Percentiles rank a stretch among this genome's conserved stretches.
Evolutionary conservation across 2,888 invertebrate species (phyloP).

Genomic region (Nomada ferruginata): DNA sequence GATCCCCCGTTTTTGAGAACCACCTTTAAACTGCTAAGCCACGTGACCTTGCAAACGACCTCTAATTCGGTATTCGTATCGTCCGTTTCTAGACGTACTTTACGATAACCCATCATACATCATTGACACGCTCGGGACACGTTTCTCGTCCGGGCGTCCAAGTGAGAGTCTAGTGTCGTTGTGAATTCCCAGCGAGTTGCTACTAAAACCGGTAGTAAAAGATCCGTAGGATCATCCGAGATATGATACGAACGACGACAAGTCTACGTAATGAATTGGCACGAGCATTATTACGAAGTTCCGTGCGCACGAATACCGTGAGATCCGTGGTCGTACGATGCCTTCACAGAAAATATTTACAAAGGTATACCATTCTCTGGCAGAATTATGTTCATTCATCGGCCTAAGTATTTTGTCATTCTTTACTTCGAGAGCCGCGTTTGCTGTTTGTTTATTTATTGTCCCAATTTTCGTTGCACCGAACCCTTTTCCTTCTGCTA

Average conservation of each 20-base stretch:
- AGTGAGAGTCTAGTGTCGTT: background rate
- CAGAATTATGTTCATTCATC: background rate
- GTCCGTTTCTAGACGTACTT: conserved; percentile 45
- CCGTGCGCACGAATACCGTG: conserved; percentile 86
- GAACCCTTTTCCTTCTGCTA: background rate
- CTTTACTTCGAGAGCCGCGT: background rate
- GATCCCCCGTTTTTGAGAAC: conserved; percentile 32
- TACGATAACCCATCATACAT: conserved; percentile 42
- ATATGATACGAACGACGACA: conserved; percentile 90
- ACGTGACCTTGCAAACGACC: conserved; percentile 83
- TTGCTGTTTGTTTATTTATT: background rate
- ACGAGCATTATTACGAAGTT: conserved; percentile 87
- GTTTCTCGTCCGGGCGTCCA: conserved; percentile 21
- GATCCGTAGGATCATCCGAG: conserved; percentile 35
- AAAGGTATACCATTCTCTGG: conserved; percentile 84
- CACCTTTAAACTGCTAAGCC: conserved; percentile 56
- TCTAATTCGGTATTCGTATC: conserved; percentile 73
- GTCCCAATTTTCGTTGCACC: background rate
- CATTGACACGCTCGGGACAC: conserved; percentile 42
- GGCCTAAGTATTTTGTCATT: background rate
- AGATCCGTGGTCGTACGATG: conserved; percentile 88
- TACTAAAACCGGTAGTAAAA: conserved; percentile 39
- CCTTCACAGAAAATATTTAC: conserved; percentile 87
- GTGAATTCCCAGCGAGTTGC: conserved; percentile 31
- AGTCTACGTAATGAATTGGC: conserved; percentile 88